These are phyloP conservation scores for Parauchenoglanis ngamensis DNA, from an alignment of 2,797 vertebrate species.

Conservation along the genomic window DNA sequence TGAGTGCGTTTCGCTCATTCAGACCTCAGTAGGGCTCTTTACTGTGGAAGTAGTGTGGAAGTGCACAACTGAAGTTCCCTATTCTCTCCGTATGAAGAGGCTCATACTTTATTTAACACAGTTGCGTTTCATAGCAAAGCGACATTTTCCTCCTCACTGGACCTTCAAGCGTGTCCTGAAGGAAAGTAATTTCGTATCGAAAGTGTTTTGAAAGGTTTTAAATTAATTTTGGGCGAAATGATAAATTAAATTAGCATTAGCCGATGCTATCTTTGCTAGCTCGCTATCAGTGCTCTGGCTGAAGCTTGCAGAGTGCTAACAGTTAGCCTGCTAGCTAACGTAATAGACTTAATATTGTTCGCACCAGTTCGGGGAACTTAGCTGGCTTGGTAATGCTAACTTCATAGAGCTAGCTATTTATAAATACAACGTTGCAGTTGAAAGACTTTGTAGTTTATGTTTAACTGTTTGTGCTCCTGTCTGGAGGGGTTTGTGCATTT, in stretches of 20 bases:
- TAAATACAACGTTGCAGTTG: neutral
- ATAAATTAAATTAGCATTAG: slow-evolving; percentile 35
- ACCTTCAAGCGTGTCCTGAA: neutral
- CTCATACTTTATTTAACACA: slow-evolving; percentile 45
- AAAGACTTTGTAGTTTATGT: neutral
- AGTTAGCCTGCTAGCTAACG: slow-evolving; percentile 45
- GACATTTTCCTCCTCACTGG: neutral
- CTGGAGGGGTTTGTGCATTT: neutral
- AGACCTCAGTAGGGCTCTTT: slow-evolving; percentile 11
- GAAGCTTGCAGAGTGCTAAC: slow-evolving; percentile 15
- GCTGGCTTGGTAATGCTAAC: slow-evolving; percentile 36
- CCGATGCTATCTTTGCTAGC: slow-evolving; percentile 37
- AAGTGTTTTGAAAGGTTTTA: slow-evolving; percentile 14
- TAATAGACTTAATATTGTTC: slow-evolving; percentile 31
- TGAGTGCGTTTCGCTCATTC: slow-evolving; percentile 8
- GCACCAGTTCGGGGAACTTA: slow-evolving; percentile 26
- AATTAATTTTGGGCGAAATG: neutral
- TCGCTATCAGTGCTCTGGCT: slow-evolving; percentile 12
- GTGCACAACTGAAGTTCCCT: slow-evolving; percentile 43
- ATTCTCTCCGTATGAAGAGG: slow-evolving; percentile 7
- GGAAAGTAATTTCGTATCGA: neutral
- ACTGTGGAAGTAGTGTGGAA: slow-evolving; percentile 14
- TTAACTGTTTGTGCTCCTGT: neutral
- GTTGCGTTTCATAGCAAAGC: slow-evolving; percentile 11
- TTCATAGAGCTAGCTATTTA: slow-evolving; percentile 32